Evolutionary conservation across 2,113 vertebrate species (phyloP), one percentile per base, ranked within the genome.

Genomic region (Phalacrocorax brasilianus): DNA sequence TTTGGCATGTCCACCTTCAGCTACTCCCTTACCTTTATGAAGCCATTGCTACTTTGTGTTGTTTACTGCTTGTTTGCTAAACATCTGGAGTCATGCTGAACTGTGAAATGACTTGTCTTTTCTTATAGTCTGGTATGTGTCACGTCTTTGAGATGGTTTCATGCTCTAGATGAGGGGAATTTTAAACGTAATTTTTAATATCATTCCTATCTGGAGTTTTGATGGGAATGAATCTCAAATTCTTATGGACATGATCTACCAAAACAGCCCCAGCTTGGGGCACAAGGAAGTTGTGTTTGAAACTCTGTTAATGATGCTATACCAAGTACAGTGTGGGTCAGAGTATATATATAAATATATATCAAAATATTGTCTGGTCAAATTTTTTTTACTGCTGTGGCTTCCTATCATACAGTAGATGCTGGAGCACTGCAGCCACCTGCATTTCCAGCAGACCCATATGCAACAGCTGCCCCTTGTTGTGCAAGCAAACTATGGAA

Each of bases 311-410:
- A 45, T 27, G 42, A 8, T 32, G 53, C 49, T 67, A 6, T 38
- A 65, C 16, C 8, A 42, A 49, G 22, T 28, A 26, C 44, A 14
- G n/a, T 3, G 2, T 23, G 67, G 67, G 2, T 61, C 52, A 50
- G 3, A 1, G 1, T 16, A 30, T 33, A 0, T 42, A 5, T 15
- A 5, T 78, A 45, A 18, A 18, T 45, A 45, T 45, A 30, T 33
- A 0, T 42, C 5, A 78, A 30, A 81, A 30, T 33, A 68, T 10
- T 70, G 1, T 26, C 32, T 49, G 55, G 5, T 50, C 28, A 13
- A 45, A 28, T 13, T 44, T 5, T 77, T 8, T 7, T 40, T 35
- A 6, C 32, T 82, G 58, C 33, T 42, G 4, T 24, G 11, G 2
- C 10, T 58, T 78, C 22, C 28, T 44, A 4, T 32, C 1, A 3